Conservation (phyloP, 2,888 invertebrate species). For the Altica lythri region DNA sequence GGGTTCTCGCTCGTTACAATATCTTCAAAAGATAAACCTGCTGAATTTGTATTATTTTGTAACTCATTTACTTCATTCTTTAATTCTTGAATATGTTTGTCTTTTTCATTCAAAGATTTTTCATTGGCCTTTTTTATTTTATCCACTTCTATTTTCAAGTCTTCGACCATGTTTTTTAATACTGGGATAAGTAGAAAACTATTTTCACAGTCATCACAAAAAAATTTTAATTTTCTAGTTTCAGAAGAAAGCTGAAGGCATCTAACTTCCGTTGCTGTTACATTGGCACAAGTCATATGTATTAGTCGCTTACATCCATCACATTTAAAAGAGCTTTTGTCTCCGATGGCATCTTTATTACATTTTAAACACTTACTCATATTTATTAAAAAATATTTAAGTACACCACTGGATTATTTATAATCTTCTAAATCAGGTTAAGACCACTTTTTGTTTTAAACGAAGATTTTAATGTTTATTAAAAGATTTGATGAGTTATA, state of each 20-base stretch:
- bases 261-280: neutral
- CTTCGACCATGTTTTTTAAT: neutral
- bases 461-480: too few species aligned
- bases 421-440: too few species aligned
- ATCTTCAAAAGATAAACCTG: neutral
- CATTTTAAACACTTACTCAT: neutral
- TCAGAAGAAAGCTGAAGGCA: neutral
- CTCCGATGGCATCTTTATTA: neutral
- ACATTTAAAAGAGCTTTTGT: neutral
- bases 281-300: neutral
- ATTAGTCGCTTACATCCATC: neutral
- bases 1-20: too few species aligned
- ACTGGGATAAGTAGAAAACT: neutral
- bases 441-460: too few species aligned
- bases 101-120: neutral
- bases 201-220: neutral
- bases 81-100: neutral
- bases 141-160: neutral
- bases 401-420: too few species aligned
- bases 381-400: too few species aligned
- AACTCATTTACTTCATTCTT: neutral
- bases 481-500: too few species aligned
- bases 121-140: neutral
- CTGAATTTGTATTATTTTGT: neutral
- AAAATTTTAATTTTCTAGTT: neutral